Conservation (phyloP, 2,797 vertebrate species). For the Pipistrellus nathusii region DNA sequence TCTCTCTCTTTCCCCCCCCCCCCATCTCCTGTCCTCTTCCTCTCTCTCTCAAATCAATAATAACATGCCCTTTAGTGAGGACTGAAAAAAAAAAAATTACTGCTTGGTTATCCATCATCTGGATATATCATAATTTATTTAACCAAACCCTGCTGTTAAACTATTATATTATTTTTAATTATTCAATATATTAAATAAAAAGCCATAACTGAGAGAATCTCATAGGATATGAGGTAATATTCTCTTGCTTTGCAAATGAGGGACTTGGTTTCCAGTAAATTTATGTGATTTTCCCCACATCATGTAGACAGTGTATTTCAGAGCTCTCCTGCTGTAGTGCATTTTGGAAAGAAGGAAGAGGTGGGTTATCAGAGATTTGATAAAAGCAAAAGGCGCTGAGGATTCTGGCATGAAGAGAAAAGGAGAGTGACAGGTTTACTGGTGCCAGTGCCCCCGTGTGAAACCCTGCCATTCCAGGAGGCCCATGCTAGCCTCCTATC, state of each 20-base stretch:
- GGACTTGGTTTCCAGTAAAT: neutral
- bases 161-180: neutral
- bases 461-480: neutral
- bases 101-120: neutral
- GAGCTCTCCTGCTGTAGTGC: neutral
- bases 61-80: too few relatives aligned
- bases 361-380: neutral
- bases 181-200: slow-evolving; percentile 31
- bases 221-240: neutral
- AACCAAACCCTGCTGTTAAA: neutral
- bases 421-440: neutral
- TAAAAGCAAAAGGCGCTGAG: neutral
- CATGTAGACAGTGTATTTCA: neutral
- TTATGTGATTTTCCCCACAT: neutral
- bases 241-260: neutral
- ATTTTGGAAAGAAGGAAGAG: neutral
- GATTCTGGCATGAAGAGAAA: neutral
- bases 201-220: neutral
- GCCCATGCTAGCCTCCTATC: fast-evolving
- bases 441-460: fast-evolving
- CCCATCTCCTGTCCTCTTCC: too few relatives aligned
- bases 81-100: too few relatives aligned
- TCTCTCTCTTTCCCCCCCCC: neutral
- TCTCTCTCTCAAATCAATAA: neutral
- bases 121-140: neutral